Base-by-base conservation (phyloP, 2,797 vertebrate genomes). In the Pangasius mekongensis region DNA sequence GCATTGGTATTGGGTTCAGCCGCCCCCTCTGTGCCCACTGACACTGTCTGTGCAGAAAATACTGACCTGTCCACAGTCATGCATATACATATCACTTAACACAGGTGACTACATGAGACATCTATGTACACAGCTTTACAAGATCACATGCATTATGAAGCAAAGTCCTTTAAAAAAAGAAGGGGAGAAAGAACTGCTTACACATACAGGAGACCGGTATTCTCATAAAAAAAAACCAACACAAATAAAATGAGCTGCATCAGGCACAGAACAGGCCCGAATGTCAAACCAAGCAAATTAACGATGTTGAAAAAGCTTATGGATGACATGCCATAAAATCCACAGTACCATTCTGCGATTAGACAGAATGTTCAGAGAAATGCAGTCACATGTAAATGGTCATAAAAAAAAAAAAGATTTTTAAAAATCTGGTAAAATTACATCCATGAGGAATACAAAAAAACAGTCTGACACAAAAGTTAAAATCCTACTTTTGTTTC, bases 21-120 rank as follows among this genome's bases (percentile, higher is more conserved):
- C 49, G 56, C 56, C 73, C 87, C 86, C 90, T 85, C 87, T 89
- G 88, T 81, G 88, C 90, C 92, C 92, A 20, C 93, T 84, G 87
- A 89, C 87, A 89, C 92, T 88, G 49, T 89, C 90, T 93, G 93
- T 93, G 93, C 93, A 92, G 94, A 94, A 90, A 82, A 90, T 93
- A 91, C 92, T 64, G 47, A 92, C 89, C 89, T 90, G 92, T 91
- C 66, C 66, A 93, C 91, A 73, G 85, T 91, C 94, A 94, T 93
- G 93, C 94, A 91, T 92, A 91, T 7, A 91, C 89, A 93, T 62
- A 90, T 73, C 47, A 82, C 87, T 88, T 77, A 89, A 91, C 87
- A 87, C 80, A 36, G 86, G 77, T 89, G 90, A 91, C 89, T 88
- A 85, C 76, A 80, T 33, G 62, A 82, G 54, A 84, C 76, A 0